A percentile compares a stretch with the other conserved stretches of the same genome.
Evolutionary conservation across 2,888 invertebrate species (phyloP).

Genomic region (Aporophyla nigra): DNA sequence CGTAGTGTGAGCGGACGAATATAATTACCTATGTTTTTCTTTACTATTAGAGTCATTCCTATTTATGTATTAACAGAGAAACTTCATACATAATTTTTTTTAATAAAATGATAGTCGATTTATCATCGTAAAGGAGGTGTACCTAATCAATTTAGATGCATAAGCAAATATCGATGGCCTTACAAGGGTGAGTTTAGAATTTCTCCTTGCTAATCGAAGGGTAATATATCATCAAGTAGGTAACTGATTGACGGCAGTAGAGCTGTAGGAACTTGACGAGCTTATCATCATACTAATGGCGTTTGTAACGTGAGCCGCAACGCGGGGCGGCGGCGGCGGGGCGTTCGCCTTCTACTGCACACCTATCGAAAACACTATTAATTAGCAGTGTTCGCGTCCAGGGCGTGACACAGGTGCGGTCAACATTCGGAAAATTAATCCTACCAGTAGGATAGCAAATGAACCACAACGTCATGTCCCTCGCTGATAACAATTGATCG

Average conservation of each 20-base stretch:
- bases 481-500: constrained; percentile 83
- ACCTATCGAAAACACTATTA: constrained; percentile 88
- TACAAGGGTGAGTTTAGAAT: constrained; percentile 76
- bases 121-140: constrained; percentile 63
- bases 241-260: constrained; percentile 64
- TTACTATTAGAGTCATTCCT: not conserved
- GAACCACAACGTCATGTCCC: constrained; percentile 73
- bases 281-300: constrained; percentile 85
- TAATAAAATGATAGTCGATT: constrained; percentile 54
- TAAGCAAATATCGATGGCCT: constrained; percentile 74
- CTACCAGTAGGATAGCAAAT: constrained; percentile 82
- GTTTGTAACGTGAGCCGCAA: constrained; percentile 81
- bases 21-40: not conserved
- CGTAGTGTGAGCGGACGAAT: not conserved
- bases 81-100: not conserved
- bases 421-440: constrained; percentile 89
- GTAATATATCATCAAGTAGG: constrained; percentile 76
- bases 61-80: constrained; percentile 4
- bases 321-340: constrained; percentile 38
- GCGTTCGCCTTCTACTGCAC: constrained; percentile 66
- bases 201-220: constrained; percentile 74
- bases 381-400: constrained; percentile 81
- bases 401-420: constrained; percentile 88
- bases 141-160: constrained; percentile 75
- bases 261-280: constrained; percentile 65